phyloP scores from a whole-genome alignment of 2,113 vertebrate species.

The Hemiscyllium ocellatum region DNA sequence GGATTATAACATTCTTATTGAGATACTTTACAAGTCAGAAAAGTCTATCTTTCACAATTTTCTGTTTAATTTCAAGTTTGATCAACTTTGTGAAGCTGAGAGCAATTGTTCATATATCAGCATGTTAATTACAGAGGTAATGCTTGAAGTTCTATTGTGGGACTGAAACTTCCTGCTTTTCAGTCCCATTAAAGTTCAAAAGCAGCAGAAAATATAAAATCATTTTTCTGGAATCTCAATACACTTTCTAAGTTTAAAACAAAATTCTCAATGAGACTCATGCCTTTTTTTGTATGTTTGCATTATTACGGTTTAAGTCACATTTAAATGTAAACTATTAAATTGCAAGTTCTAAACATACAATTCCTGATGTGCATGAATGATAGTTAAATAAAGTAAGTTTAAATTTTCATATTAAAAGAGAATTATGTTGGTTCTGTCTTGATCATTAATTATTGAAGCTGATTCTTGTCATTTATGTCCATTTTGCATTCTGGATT shows the following conservation, averaged over 20 bases:
- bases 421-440: not conserved
- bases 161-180: not conserved
- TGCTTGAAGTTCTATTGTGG: not conserved
- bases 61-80: not conserved
- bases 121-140: not conserved
- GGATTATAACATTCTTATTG: not conserved
- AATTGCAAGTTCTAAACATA: not conserved
- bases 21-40: not conserved
- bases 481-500: not conserved
- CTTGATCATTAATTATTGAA: not conserved
- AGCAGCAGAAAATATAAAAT: not conserved
- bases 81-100: not conserved
- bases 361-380: not conserved
- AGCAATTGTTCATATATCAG: not conserved
- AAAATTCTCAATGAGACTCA: not conserved
- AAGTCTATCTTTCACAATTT: not conserved
- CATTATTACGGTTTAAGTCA: not conserved
- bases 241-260: not conserved
- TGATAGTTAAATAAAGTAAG: not conserved
- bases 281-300: not conserved
- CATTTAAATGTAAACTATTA: not conserved
- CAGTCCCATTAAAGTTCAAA: not conserved
- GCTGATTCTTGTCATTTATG: not conserved
- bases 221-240: not conserved
- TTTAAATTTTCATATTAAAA: not conserved